Percentiles rank a stretch among this genome's conserved stretches.
Evolutionary conservation across 1,140 invertebrate genomes (phyloP).

Genomic region (Penaeus indicus): DNA sequence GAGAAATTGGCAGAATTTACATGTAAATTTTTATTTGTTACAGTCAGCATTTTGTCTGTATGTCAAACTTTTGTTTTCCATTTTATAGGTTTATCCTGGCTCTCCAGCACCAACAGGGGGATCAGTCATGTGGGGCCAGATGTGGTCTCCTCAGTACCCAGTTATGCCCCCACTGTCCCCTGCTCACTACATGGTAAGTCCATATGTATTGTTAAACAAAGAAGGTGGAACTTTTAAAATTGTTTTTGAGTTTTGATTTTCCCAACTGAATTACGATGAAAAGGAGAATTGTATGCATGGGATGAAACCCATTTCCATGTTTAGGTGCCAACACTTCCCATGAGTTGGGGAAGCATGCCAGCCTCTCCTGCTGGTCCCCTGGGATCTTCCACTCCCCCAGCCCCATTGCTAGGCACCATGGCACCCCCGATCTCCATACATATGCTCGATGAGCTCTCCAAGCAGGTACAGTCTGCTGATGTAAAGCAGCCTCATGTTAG

Average conservation of each 20-base stretch:
- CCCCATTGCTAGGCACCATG: constrained; percentile 8
- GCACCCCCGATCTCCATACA: constrained; percentile 52
- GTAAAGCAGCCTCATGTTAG: neutral
- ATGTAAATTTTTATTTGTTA: too few species aligned
- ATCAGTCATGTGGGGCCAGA: constrained; percentile 63
- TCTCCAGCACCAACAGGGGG: constrained; percentile 54
- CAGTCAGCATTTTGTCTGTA: neutral
- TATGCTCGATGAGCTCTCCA: constrained; percentile 56
- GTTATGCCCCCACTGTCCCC: constrained; percentile 59
- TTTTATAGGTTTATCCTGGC: constrained; percentile 42
- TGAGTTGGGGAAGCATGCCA: constrained; percentile 59
- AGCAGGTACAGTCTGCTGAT: constrained; percentile 47
- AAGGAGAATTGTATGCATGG: too few species aligned
- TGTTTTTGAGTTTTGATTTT: neutral
- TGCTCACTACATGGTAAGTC: constrained; percentile 59
- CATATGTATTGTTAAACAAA: neutral
- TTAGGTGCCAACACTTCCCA: constrained; percentile 55
- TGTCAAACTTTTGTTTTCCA: too few species aligned
- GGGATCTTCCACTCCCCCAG: constrained; percentile 34
- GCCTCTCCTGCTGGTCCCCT: constrained; percentile 51
- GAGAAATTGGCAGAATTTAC: too few species aligned
- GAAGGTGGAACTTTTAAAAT: neutral
- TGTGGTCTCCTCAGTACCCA: constrained; percentile 63
- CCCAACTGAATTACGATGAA: neutral
- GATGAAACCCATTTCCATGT: neutral